These are phyloP conservation scores for Cariama cristata DNA, from an alignment of 2,113 vertebrate species.

Conservation along the genomic window DNA sequence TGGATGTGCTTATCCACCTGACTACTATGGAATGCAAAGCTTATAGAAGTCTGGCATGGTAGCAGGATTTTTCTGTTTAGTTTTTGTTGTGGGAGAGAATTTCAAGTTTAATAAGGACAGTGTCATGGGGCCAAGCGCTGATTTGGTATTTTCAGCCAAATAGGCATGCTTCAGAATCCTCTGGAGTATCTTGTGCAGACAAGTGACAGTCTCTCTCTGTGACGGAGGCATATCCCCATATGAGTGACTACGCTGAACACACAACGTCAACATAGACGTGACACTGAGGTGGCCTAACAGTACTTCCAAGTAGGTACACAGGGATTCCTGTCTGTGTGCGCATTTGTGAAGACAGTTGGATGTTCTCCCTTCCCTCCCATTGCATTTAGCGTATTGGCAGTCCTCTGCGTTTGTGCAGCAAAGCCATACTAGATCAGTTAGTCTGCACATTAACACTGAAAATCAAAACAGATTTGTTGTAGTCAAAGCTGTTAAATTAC, in stretches of 20 bases:
- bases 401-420: neutral
- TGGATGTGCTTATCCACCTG: neutral
- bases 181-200: neutral
- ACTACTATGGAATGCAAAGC: neutral
- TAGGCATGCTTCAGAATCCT: neutral
- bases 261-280: neutral
- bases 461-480: neutral
- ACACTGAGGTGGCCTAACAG: neutral
- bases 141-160: neutral
- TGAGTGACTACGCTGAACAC: neutral
- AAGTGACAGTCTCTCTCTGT: neutral
- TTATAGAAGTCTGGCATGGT: neutral
- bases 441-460: neutral
- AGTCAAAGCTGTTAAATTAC: neutral
- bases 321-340: neutral
- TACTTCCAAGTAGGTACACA: neutral
- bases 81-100: neutral
- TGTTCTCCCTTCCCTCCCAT: neutral
- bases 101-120: neutral
- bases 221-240: neutral
- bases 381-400: neutral
- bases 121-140: neutral
- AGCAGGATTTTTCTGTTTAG: neutral
- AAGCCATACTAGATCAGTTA: neutral
- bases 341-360: neutral